Evolutionary conservation across 2,888 invertebrate species (phyloP), one percentile per base, ranked within the genome.

Genomic region (Acronicta psi): DNA sequence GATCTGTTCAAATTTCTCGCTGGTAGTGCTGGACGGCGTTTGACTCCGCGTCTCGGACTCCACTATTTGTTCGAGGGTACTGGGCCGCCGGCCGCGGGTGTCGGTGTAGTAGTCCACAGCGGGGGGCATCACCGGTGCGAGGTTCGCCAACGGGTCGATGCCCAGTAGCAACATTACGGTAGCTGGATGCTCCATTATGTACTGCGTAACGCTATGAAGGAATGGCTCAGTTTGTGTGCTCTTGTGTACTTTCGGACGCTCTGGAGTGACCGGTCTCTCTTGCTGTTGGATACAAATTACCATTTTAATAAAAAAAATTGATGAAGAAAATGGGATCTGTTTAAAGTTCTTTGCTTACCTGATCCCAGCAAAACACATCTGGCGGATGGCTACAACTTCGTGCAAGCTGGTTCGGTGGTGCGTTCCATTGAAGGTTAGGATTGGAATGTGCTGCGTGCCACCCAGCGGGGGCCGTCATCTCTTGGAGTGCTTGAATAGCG

Each of bases 341-440:
- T 29, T n/a, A 6, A n/a, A 34, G n/a, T 34, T n/a, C 23, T 40
- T 2, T 40, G 34, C 42, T 57, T 75, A 93, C 94, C 84, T 94
- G 95, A 77, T 97, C 96, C 95, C 97, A 97, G 77, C 96, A 96
- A 87, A 97, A 97, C 68, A 97, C 97, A 79, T 97, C 97, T 0
- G 97, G 97, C 0, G 97, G 97, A 90, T 98, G 97, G 2, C 97
- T 98, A 56, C 97, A 96, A 83, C 97, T 96, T 59, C 97, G 95
- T 1, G 97, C 97, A 50, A 98, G 94, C 64, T 95, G 90, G 63
- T 94, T 95, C 3, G 91, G 91, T 5, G 86, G 94, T 50, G 92
- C 92, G 73, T 90, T 95, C 91, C 88, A 95, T 67, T 96, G 96
- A 36, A 97, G 94, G 82, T 97, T 97, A 5, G 97, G 97, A 84